These are phyloP conservation scores for Antheraea assamensis DNA, from an alignment of 2,888 invertebrate genomes.

Conservation along the genomic window DNA sequence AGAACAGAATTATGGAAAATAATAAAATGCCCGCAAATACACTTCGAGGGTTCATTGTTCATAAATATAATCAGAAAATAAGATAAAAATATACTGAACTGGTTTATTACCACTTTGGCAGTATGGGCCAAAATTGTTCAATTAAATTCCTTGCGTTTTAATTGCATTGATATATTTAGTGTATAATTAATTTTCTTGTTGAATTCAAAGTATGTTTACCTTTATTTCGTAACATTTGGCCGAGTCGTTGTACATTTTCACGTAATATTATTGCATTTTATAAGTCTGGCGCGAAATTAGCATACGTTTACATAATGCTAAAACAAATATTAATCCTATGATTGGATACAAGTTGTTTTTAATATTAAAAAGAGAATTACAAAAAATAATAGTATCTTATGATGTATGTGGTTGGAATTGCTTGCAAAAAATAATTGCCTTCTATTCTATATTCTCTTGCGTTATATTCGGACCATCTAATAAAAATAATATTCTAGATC, in stretches of 20 bases:
- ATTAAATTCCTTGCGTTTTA: background rate
- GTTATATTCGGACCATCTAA: background rate
- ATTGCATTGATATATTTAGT: background rate
- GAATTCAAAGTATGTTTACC: conserved; percentile 5
- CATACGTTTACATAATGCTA: background rate
- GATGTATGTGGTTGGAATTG: background rate
- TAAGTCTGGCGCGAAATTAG: background rate
- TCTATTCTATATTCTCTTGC: background rate
- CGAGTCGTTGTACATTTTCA: background rate
- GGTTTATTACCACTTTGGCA: background rate
- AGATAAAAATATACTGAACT: background rate
- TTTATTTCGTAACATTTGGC: background rate
- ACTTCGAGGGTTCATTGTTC: background rate
- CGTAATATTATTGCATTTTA: conserved; percentile 4
- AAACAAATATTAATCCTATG: background rate
- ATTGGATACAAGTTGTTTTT: background rate
- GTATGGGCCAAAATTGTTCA: background rate
- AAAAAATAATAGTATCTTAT: background rate
- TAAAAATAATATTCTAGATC: background rate
- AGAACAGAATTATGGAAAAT: conserved; percentile 22
- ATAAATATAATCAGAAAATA: background rate
- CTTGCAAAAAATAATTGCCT: background rate
- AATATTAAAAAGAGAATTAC: background rate
- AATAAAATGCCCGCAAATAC: background rate
- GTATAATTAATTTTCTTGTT: background rate